These are phyloP conservation scores for Tachuris rubrigastra DNA, from an alignment of 2,113 vertebrate genomes.

Conservation along the genomic window DNA sequence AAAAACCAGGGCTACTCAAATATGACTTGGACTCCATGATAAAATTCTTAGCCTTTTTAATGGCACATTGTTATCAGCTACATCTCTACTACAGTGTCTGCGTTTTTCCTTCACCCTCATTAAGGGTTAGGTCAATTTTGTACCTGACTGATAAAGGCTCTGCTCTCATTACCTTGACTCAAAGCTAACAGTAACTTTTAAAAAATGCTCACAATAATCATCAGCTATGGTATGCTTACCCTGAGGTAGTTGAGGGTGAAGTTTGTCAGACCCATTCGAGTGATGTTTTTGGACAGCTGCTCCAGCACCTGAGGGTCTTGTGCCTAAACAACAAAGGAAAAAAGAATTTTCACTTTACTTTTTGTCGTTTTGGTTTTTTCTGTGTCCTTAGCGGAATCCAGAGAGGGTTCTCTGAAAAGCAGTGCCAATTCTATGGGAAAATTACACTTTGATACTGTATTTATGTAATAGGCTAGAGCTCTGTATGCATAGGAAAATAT, in stretches of 20 bases:
- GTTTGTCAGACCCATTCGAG: slow-evolving; percentile 98
- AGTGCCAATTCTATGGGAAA: neutral
- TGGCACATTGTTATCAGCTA: neutral
- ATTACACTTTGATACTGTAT: neutral
- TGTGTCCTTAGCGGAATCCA: neutral
- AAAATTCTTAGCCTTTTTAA: neutral
- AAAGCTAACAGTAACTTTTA: slow-evolving; percentile 23
- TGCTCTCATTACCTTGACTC: slow-evolving; percentile 27
- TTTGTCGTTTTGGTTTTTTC: neutral
- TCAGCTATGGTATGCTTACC: slow-evolving; percentile 77
- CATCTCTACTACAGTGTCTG: neutral
- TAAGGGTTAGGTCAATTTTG: slow-evolving; percentile 7
- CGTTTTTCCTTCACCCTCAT: neutral
- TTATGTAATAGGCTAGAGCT: neutral
- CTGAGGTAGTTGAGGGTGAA: slow-evolving; percentile 99
- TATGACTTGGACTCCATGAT: neutral
- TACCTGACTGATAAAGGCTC: neutral
- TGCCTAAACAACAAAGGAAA: slow-evolving; percentile 79
- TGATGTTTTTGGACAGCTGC: slow-evolving; percentile 99
- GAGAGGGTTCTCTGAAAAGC: neutral
- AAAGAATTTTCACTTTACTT: slow-evolving; percentile 36
- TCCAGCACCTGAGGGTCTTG: slow-evolving; percentile 99
- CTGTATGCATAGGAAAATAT: neutral
- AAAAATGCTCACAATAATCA: slow-evolving; percentile 22
- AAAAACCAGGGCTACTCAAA: neutral